phyloP scores from a whole-genome alignment of 2,113 vertebrate genomes.

The Ammodytes dubius region DNA sequence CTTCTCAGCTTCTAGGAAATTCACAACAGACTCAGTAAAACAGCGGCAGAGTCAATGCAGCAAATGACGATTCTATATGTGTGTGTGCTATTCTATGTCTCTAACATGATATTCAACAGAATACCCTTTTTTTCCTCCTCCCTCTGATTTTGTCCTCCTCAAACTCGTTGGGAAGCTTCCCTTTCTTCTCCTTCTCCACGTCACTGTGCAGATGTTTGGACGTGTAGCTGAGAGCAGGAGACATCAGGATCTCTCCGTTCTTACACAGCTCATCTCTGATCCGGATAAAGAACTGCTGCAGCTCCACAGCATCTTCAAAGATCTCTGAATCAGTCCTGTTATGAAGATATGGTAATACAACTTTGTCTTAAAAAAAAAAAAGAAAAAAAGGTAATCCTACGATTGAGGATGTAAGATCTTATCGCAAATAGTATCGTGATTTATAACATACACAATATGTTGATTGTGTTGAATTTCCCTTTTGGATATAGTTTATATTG shows the following conservation, averaged over 20 bases:
- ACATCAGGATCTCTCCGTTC: slow-evolving; percentile 97
- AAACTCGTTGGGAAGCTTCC: slow-evolving; percentile 96
- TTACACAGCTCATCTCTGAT: slow-evolving; percentile 98
- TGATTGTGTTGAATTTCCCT: too few species aligned
- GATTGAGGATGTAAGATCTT: too few species aligned
- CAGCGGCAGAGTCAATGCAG: not conserved
- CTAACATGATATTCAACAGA: slow-evolving; percentile 7
- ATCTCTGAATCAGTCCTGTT: slow-evolving; percentile 98
- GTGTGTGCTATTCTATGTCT: too few species aligned
- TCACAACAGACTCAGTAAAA: slow-evolving; percentile 36
- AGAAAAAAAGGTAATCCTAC: not conserved
- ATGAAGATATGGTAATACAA: slow-evolving; percentile 6
- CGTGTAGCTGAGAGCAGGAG: slow-evolving; percentile 97
- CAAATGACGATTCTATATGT: not conserved
- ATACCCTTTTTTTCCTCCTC: slow-evolving; percentile 98
- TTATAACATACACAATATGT: too few species aligned
- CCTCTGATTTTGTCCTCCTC: slow-evolving; percentile 96
- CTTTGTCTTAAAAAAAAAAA: not conserved
- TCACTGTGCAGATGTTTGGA: slow-evolving; percentile 97
- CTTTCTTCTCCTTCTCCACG: slow-evolving; percentile 98
- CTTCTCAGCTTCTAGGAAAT: slow-evolving; percentile 94
- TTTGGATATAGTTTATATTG: too few species aligned
- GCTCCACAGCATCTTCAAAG: slow-evolving; percentile 97
- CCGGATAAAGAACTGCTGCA: slow-evolving; percentile 98
- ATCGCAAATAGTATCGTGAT: too few species aligned